Percentiles rank a stretch among this genome's conserved stretches.
Evolutionary conservation across 92 coral and sea anemone genomes (phyloP).

Genomic region (Actinernus sp.): DNA sequence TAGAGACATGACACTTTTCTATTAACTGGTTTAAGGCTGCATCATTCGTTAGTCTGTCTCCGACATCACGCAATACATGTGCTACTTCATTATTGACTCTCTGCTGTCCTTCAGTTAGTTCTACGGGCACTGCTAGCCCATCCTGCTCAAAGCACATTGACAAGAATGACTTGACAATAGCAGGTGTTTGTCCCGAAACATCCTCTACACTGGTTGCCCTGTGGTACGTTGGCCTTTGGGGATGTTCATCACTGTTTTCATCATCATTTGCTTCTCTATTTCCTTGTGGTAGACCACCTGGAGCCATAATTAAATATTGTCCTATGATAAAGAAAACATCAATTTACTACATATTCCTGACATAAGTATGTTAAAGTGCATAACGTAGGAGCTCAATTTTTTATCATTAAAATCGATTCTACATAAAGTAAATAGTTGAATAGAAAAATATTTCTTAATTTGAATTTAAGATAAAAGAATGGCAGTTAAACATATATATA

Average conservation of each 20-base stretch:
- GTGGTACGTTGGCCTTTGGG: slow-evolving; percentile 55
- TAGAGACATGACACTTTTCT: slow-evolving; percentile 77
- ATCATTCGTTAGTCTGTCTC: slow-evolving; percentile 88
- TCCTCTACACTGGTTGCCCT: slow-evolving; percentile 87
- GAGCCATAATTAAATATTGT: slow-evolving; percentile 47
- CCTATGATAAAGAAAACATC: no score
- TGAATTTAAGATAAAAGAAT: no score
- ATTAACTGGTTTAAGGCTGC: slow-evolving; percentile 68
- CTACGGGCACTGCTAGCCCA: slow-evolving; percentile 78
- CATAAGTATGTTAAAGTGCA: no score
- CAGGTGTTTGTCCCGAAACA: slow-evolving; percentile 93
- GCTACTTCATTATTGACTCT: slow-evolving; percentile 84
- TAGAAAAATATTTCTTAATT: no score
- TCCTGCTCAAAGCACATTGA: slow-evolving; percentile 79
- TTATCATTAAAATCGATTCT: no score
- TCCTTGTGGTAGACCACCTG: slow-evolving; percentile 22
- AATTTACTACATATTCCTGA: no score
- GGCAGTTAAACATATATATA: no score
- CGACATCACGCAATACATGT: slow-evolving; percentile 88
- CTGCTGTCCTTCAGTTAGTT: slow-evolving; percentile 58
- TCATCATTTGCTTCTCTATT: slow-evolving; percentile 9
- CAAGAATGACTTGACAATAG: slow-evolving; percentile 81
- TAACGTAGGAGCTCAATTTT: no score
- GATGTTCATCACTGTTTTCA: background rate
- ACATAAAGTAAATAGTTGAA: no score